A percentile compares a stretch with the other conserved stretches of the same genome.
Evolutionary conservation across 1,140 invertebrate species (phyloP).

Genomic region (Dendrolimus punctatus): DNA sequence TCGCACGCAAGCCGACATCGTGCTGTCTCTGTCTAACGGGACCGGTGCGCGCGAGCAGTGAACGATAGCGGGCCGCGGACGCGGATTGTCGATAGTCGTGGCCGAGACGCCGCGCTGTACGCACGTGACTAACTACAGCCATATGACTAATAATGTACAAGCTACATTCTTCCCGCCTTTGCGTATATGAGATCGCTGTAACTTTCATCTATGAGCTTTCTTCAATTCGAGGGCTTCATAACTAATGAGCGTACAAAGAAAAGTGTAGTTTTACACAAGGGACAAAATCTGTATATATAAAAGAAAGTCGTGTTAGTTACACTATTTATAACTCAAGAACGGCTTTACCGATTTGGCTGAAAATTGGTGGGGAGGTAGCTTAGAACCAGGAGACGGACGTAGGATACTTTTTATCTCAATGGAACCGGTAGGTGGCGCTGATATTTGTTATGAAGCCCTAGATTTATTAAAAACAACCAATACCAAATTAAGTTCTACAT

Average conservation of each 20-base stretch:
- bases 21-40: constrained; percentile 62
- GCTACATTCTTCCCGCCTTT: constrained; percentile 28
- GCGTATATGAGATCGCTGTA: constrained; percentile 19
- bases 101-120: constrained; percentile 42
- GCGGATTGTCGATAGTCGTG: constrained; percentile 35
- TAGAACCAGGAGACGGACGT: too few relatives aligned
- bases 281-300: too few relatives aligned
- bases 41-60: constrained; percentile 35
- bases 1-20: constrained; percentile 35
- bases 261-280: not conserved
- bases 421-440: too few relatives aligned
- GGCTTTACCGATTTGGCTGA: too few relatives aligned
- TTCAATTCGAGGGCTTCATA: not conserved
- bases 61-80: constrained; percentile 42
- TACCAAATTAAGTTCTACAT: too few relatives aligned
- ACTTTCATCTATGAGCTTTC: not conserved
- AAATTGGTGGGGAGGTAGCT: too few relatives aligned
- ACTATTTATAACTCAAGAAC: too few relatives aligned
- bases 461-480: too few relatives aligned
- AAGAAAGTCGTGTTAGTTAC: too few relatives aligned
- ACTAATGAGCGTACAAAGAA: not conserved
- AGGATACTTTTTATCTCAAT: too few relatives aligned
- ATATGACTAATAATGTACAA: not conserved
- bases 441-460: too few relatives aligned
- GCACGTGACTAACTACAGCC: constrained; percentile 17